Conservation (phyloP, 1,140 invertebrate genomes). For the Aplysia californica region DNA sequence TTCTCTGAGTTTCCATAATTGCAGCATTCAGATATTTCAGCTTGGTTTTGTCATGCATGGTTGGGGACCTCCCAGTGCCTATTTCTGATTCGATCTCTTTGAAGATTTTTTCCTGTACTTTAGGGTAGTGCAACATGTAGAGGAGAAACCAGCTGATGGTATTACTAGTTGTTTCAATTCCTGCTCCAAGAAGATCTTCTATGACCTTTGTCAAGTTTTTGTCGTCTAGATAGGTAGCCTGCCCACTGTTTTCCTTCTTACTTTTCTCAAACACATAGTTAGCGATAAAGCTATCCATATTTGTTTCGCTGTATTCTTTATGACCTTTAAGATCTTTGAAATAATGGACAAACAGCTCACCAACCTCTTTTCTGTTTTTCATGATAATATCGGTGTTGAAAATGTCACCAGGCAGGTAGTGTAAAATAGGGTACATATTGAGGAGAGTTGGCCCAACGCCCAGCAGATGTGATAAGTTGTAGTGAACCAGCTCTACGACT, state of each 20-base stretch:
- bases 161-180: conserved; percentile 86
- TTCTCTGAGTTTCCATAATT: no score
- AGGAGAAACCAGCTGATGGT: conserved; percentile 91
- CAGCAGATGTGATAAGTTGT: neutral
- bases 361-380: neutral
- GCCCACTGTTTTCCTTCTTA: neutral
- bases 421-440: conserved; percentile 14
- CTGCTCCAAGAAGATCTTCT: conserved; percentile 89
- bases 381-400: conserved; percentile 27
- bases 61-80: neutral
- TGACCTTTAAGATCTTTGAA: neutral
- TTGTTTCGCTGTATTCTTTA: neutral
- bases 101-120: conserved; percentile 78
- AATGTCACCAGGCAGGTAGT: conserved; percentile 32
- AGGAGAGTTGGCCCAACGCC: neutral
- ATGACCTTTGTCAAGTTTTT: conserved; percentile 33
- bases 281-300: conserved; percentile 34
- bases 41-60: neutral
- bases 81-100: conserved; percentile 84
- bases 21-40: no score
- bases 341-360: neutral
- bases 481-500: conserved; percentile 7
- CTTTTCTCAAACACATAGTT: conserved; percentile 21
- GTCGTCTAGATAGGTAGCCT: conserved; percentile 7
- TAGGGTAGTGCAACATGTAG: conserved; percentile 76